A percentile compares a stretch with the other conserved stretches of the same genome.
phyloP scores from a whole-genome alignment of 1,140 invertebrate species.

The Zelostemma sp. region DNA sequence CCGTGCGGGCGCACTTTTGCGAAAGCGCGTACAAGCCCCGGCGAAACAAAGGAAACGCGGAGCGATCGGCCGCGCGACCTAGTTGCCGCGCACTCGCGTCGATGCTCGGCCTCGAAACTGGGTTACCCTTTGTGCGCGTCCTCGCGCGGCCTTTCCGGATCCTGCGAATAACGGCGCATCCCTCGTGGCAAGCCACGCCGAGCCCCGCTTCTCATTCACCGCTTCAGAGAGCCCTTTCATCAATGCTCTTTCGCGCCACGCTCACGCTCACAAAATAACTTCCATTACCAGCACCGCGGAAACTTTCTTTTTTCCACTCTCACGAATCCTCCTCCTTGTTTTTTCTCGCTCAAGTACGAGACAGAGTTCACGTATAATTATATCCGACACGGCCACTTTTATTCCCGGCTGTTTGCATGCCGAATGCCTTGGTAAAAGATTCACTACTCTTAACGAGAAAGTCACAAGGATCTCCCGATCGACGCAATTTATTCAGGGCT shows the following conservation, averaged over 20 bases:
- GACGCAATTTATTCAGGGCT: no score
- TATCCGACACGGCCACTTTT: no score
- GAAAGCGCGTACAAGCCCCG: no score
- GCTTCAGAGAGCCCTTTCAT: slow-evolving; percentile 11
- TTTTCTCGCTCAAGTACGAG: no score
- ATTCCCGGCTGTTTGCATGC: no score
- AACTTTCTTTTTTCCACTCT: slow-evolving; percentile 20
- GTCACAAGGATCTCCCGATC: no score
- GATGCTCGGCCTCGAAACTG: slow-evolving; percentile 36
- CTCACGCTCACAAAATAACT: no score
- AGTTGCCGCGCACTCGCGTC: slow-evolving; percentile 29
- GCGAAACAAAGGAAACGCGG: slow-evolving; percentile 3
- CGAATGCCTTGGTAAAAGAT: no score
- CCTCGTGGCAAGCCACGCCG: slow-evolving; percentile 15
- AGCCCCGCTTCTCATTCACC: slow-evolving; percentile 24
- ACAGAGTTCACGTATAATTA: no score
- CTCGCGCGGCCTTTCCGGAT: slow-evolving; percentile 41
- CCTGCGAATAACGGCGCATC: slow-evolving; percentile 39
- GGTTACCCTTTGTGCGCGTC: slow-evolving; percentile 51
- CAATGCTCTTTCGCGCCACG: slow-evolving; percentile 6
- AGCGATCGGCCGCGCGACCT: slow-evolving; percentile 26
- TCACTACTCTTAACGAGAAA: no score
- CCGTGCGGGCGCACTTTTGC: no score
- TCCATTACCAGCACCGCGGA: no score
- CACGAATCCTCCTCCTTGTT: slow-evolving; percentile 21